Conservation (phyloP, 2,113 vertebrate genomes). For the Conger conger region DNA sequence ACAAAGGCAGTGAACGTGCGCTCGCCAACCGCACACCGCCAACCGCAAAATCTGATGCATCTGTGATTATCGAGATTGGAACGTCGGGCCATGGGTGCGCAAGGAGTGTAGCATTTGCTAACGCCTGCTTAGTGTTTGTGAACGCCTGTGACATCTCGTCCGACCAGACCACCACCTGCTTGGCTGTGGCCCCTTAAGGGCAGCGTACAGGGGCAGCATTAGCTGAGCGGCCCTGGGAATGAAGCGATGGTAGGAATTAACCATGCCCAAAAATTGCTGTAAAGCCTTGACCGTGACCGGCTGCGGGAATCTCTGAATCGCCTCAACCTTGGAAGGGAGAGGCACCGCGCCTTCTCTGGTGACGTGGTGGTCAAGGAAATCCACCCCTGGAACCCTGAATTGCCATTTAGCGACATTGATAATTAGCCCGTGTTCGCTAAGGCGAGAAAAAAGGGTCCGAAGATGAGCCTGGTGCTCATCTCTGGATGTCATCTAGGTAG, state of each 20-base stretch:
- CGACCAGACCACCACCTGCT: constrained; percentile 4
- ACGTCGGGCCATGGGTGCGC: too few species aligned
- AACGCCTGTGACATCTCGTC: constrained; percentile 8
- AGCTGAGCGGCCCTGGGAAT: too few species aligned
- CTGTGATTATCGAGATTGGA: too few species aligned
- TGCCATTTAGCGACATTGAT: constrained; percentile 11
- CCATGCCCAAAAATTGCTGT: constrained; percentile 20
- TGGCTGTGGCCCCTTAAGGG: neutral
- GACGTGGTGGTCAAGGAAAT: constrained; percentile 21
- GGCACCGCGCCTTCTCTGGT: too few species aligned
- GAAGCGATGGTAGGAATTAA: constrained; percentile 24
- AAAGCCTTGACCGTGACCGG: neutral
- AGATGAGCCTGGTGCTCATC: too few species aligned
- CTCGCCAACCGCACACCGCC: too few species aligned
- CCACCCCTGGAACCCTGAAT: neutral
- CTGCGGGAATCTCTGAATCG: neutral
- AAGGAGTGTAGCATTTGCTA: constrained; percentile 21
- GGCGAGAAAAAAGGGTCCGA: neutral
- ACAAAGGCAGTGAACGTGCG: too few species aligned
- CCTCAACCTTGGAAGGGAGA: neutral
- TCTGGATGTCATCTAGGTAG: too few species aligned
- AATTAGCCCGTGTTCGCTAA: constrained; percentile 5
- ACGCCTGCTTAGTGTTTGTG: neutral
- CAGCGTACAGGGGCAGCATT: neutral
- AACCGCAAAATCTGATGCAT: too few species aligned